A percentile compares a stretch with the other conserved stretches of the same genome.
phyloP scores from a whole-genome alignment of 35 echinoderm and acorn worm genomes.

The Apostichopus parvimensis region DNA sequence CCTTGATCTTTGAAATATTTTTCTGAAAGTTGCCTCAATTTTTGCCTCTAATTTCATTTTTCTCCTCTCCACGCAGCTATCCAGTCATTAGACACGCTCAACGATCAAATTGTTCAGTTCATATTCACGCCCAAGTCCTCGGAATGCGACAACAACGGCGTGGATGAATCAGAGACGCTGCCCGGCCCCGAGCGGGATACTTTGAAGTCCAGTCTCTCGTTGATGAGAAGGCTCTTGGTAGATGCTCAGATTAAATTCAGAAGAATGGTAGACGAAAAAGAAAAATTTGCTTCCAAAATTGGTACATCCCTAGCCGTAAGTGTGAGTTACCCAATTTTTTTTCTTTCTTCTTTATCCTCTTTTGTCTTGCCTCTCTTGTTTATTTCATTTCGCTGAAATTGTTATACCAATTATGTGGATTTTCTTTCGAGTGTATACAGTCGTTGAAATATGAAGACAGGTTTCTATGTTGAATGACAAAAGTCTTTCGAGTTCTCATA shows the following conservation, averaged over 20 bases:
- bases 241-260: conserved; percentile 96
- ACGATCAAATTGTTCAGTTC: conserved; percentile 98
- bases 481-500: too few relatives aligned
- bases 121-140: conserved; percentile 92
- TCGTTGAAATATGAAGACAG: too few relatives aligned
- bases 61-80: conserved; percentile 66
- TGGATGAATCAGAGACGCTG: conserved; percentile 21
- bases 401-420: too few relatives aligned
- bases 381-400: too few relatives aligned
- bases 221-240: conserved; percentile 92
- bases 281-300: conserved; percentile 39
- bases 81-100: conserved; percentile 94
- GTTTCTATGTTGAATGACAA: too few relatives aligned
- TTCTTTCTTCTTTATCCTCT: background rate
- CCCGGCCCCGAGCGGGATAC: conserved; percentile 75
- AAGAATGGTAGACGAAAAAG: conserved; percentile 90
- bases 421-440: too few relatives aligned
- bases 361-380: too few relatives aligned
- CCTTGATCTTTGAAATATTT: conserved; percentile 3
- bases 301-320: conserved; percentile 40
- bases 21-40: conserved; percentile 3
- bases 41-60: conserved; percentile 43
- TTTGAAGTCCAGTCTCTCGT: conserved; percentile 85
- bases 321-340: conserved; percentile 2
- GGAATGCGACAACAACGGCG: conserved; percentile 70